Conservation (phyloP, 2,888 invertebrate species). For the Piscicola geometra region DNA sequence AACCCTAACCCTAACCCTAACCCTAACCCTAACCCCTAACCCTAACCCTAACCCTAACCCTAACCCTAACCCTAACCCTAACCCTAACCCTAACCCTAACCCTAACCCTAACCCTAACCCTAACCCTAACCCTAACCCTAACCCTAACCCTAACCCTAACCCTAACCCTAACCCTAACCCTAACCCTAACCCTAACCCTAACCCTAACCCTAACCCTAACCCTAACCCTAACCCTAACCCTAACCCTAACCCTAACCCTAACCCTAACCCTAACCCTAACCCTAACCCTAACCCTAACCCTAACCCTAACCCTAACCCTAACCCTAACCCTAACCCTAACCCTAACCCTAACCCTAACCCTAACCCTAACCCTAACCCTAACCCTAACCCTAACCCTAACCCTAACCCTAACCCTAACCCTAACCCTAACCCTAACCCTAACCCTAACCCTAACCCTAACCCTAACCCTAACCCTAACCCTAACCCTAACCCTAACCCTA, state of each 20-base stretch:
- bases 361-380: conserved; percentile 37
- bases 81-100: conserved; percentile 38
- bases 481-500: conserved; percentile 33
- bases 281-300: conserved; percentile 36
- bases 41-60: conserved; percentile 40
- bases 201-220: conserved; percentile 37
- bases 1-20: conserved; percentile 41
- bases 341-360: conserved; percentile 36
- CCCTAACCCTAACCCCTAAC: conserved; percentile 43
- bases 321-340: conserved; percentile 37
- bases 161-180: conserved; percentile 33
- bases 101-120: conserved; percentile 31
- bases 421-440: conserved; percentile 39
- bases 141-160: conserved; percentile 27
- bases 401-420: conserved; percentile 37
- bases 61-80: conserved; percentile 31
- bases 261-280: conserved; percentile 27
- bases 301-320: conserved; percentile 34
- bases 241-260: conserved; percentile 38
- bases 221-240: conserved; percentile 38
- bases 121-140: conserved; percentile 34
- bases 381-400: conserved; percentile 34
- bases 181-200: conserved; percentile 36
- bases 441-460: conserved; percentile 35
- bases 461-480: conserved; percentile 33